Base-by-base conservation (phyloP, 2,113 vertebrate genomes). In the Petrocephalus zakoni region DNA sequence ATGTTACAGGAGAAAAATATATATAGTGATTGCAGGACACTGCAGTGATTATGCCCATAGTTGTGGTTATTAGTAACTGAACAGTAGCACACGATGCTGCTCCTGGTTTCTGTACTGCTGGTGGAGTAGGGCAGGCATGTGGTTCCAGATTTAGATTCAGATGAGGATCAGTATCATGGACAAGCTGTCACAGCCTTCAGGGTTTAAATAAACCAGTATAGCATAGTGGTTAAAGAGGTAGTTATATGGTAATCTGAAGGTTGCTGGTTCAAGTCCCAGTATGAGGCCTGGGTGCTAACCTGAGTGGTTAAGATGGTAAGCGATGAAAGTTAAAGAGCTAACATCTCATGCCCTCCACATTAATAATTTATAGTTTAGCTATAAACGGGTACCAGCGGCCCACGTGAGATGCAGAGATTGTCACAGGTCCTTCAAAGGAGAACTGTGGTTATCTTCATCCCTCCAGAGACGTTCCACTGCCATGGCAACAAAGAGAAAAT, bases 371-470 rank as follows among this genome's bases (percentile, higher is more conserved):
- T 42, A 37, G 42, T 81, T 21, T 37, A 81, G 29, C 11, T 46
- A 46, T 81, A 42, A 81, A 81, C 15, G 9, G 75, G 42, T 81
- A 10, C 42, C 17, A 42, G 2, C 7, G 29, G 75, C 34, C 37
- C 42, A 29, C 34, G 29, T 81, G 15, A 81, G 37, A 81, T 15
- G 7, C 34, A 22, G 42, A 83, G 64, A 78, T 75, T 56, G 86
- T 75, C 49, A 11, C 56, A 68, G 89, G 51, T 52, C 10, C 87
- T 88, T 68, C 49, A 61, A 51, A 56, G 90, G 78, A 61, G 53
- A 68, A 61, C 88, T 90, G 90, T 64, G 87, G 78, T 88, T 88
- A 86, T 89, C 88, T 89, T 89, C 86, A 89, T 90, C 87, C 87
- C 68, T 87, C 42, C 25, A 68, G 86, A 68, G 52, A 42, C 49